Percentiles rank a stretch among this genome's conserved stretches.
Evolutionary conservation across 2,797 vertebrate species (phyloP).

Genomic region (Eulemur rubriventer): DNA sequence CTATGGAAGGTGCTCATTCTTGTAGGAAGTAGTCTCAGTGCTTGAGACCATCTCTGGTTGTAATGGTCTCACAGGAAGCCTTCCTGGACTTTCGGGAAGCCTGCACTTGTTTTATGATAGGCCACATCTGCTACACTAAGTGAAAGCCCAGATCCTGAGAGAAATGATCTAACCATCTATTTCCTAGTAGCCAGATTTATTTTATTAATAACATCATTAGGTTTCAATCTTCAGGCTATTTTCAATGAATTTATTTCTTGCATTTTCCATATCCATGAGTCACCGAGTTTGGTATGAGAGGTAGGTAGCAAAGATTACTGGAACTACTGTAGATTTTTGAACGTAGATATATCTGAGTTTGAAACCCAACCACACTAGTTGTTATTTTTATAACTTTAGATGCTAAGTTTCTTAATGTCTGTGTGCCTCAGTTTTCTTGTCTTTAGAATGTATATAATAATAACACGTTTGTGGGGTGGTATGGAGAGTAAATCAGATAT

Average conservation of each 20-base stretch:
- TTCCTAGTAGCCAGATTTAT: background rate
- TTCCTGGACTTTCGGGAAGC: background rate
- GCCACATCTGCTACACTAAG: background rate
- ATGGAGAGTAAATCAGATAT: background rate
- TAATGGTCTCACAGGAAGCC: background rate
- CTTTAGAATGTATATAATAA: background rate
- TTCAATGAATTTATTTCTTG: background rate
- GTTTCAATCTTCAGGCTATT: background rate
- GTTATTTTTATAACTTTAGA: slow-evolving; percentile 22
- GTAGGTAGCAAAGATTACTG: background rate
- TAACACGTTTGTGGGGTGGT: background rate
- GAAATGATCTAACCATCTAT: background rate
- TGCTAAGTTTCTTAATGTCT: background rate
- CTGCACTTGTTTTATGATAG: background rate
- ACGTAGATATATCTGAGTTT: background rate
- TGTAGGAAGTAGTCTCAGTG: background rate
- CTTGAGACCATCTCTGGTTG: background rate
- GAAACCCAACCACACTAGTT: background rate
- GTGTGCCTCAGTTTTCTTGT: background rate
- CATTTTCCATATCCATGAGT: background rate
- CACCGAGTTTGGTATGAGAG: background rate
- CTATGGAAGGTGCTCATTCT: background rate
- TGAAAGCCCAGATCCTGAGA: background rate
- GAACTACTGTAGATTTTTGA: background rate
- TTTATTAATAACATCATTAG: background rate